Conservation (phyloP, 2,113 vertebrate species). For the Tichodroma muraria region DNA sequence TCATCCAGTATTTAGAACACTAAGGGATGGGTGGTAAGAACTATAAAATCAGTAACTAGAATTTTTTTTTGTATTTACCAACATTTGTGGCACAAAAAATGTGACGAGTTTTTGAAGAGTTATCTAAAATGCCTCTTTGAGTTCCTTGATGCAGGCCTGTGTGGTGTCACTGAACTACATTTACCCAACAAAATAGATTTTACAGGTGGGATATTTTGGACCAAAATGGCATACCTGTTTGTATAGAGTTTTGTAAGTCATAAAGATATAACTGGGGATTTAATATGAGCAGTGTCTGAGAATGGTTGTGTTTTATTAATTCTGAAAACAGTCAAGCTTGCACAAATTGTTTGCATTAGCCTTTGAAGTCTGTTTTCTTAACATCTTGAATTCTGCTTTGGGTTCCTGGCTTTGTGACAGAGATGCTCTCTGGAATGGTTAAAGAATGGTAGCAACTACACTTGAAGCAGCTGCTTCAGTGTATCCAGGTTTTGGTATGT, state of each 20-base stretch:
- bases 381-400: neutral
- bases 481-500: neutral
- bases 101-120: neutral
- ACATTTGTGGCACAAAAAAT: neutral
- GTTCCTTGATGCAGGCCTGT: neutral
- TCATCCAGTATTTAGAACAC: neutral
- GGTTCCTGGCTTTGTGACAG: neutral
- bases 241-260: neutral
- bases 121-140: neutral
- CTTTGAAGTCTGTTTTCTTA: constrained; percentile 9
- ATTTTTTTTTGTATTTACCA: neutral
- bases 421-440: neutral
- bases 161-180: neutral
- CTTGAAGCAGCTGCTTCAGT: neutral
- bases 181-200: neutral
- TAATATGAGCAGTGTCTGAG: neutral
- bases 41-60: neutral
- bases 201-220: neutral
- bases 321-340: neutral
- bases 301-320: neutral
- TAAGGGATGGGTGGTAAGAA: neutral
- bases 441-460: neutral
- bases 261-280: neutral
- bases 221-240: neutral
- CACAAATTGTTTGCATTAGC: neutral